Evolutionary conservation across 2,797 vertebrate genomes (phyloP), one percentile per base, ranked within the genome.

Genomic region (Lates japonicus): DNA sequence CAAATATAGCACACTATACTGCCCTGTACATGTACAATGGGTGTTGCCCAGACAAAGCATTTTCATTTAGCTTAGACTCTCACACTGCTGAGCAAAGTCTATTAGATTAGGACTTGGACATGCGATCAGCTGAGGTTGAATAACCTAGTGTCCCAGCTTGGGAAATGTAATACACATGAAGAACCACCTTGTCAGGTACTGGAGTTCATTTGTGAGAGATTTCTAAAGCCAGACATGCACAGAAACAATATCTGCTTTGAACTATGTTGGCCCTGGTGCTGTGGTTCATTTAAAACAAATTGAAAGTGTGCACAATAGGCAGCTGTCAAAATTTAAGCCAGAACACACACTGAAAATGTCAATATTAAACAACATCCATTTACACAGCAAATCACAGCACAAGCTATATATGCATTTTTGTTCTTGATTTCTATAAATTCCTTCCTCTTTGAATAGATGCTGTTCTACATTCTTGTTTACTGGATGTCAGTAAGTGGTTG

Each of bases 81-180:
- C 44, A 64, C 17, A 9, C 9, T 7, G 52, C 44, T 25, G 79
- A 69, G 16, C 67, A 87, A 84, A 79, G 65, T 83, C 74, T 72
- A 81, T 83, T 59, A 75, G 74, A 90, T 87, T 71, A 86, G 41
- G 17, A 73, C 51, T 61, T 67, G 39, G 51, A 51, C 46, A 44
- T 25, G 41, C 41, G 25, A 82, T 81, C 83, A 85, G 70, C 57
- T 58, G 55, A 82, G 72, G 60, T 41, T 81, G 37, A 89, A 61
- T 78, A 41, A 80, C 70, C 35, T 20, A 25, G 35, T 64, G 69
- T 52, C 64, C 7, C 25, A 12, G 19, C 29, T 22, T 70, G 22
- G 39, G 54, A 62, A 83, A 76, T 57, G 16, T 5, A 59, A 77
- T 59, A 52, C 37, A 73, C 2, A 2, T 31, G 44, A 73, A 11